Evolutionary conservation across 1,140 invertebrate species (phyloP), one percentile per base, ranked within the genome.

Genomic region (Acyrthosiphon pisum): DNA sequence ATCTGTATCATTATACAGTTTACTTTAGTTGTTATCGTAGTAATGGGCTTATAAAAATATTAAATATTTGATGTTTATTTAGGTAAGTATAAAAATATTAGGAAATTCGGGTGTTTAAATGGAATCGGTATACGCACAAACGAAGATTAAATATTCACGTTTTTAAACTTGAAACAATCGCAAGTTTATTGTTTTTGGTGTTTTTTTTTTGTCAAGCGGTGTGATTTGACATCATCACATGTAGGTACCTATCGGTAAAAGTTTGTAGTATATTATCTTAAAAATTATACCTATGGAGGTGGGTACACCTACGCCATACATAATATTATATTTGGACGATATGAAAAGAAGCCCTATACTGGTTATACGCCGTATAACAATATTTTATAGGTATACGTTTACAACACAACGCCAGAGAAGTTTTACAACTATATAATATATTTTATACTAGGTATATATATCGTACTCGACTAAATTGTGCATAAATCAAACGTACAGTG

Each of bases 401-500:
- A 22, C 9, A 84, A 41, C 26, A 41, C 30, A n/a, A 18, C 22
- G 35, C 4, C 35, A 44, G 2, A 11, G 41, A 20, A 46, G 1
- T 50, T 11, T 48, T 50, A 88, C 18, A 11, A 53, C n/a, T 35
- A 89, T 6, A 44, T 46, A 46, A 44, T 46, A 46, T 46, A 46
- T 9, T 41, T 50, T 50, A 50, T 50, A 50, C 26, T 46, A 46
- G 44, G 7, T 46, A 48, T 87, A 48, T 46, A n/a, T 50, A n/a
- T 30, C 26, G 26, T 46, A 76, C 53, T 76, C n/a, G 41, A 6
- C 11, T 35, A 76, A 81, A 91, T 81, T 81, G 90, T 76, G 90
- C 90, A 76, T 81, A 91, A 91, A 91, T 91, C 90, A 81, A 81
- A 76, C 44, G 44, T 50, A 76, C 3, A n/a, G 37, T 91, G 53